A percentile compares a stretch with the other conserved stretches of the same genome.
These are phyloP conservation scores for Sternotherus odoratus DNA, from an alignment of 2,797 vertebrate species.

Conservation along the genomic window DNA sequence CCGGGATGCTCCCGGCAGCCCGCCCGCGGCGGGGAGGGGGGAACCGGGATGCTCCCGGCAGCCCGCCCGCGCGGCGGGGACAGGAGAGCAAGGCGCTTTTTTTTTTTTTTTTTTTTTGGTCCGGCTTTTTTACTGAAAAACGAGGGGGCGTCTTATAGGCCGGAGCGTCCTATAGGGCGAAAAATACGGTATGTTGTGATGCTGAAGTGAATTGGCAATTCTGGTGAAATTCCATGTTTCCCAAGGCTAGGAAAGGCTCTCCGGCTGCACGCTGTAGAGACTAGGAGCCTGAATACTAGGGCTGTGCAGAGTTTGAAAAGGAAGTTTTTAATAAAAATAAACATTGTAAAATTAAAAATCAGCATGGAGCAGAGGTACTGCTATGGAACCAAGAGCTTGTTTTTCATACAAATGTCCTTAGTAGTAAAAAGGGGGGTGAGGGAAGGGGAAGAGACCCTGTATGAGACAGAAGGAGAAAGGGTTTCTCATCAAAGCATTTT, in stretches of 20 bases:
- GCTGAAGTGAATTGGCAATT: background rate
- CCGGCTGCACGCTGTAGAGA: background rate
- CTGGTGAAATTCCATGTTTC: background rate
- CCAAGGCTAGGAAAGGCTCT: background rate
- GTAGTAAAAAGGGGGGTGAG: background rate
- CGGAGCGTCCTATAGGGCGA: too few species aligned
- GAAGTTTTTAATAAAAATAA: background rate
- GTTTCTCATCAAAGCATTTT: background rate
- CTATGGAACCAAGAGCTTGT: slow-evolving; percentile 30
- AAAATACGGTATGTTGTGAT: background rate
- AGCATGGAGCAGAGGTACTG: background rate
- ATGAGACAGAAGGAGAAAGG: slow-evolving; percentile 38
- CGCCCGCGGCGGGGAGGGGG: too few species aligned
- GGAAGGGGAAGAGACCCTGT: background rate
- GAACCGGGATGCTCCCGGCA: too few species aligned
- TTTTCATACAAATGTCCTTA: slow-evolving; percentile 9
- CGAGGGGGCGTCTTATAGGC: too few species aligned
- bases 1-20: too few species aligned
- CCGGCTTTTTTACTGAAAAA: too few species aligned
- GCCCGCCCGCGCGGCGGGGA: too few species aligned
- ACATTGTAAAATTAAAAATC: background rate
- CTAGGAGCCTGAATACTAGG: background rate
- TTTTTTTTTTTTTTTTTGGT: too few species aligned
- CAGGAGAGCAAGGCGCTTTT: too few species aligned
- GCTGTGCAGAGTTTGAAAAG: background rate